phyloP scores from a whole-genome alignment of 30 jellyfish, hydroid and myxozoan genomes.

The Chrysaora quinquecirrha region DNA sequence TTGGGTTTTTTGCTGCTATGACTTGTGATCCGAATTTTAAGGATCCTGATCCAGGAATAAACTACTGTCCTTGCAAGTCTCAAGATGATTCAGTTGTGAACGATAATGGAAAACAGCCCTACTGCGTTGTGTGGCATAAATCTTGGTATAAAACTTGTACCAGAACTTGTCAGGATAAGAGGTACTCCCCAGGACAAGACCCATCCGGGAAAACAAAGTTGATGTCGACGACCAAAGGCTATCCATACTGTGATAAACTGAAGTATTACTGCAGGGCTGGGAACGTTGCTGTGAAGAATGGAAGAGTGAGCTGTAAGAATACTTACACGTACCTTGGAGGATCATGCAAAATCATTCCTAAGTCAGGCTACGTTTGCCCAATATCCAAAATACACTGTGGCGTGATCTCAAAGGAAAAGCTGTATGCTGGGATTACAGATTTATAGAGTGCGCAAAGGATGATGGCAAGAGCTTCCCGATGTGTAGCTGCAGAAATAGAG shows the following conservation, averaged over 20 bases:
- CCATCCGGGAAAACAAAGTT: conserved; percentile 10
- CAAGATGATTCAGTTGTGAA: background rate
- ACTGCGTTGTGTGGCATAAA: conserved; percentile 25
- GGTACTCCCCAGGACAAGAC: conserved; percentile 7
- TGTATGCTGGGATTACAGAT: conserved; percentile 26
- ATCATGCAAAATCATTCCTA: background rate
- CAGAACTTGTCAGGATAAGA: conserved; percentile 14
- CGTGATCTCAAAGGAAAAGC: conserved; percentile 3
- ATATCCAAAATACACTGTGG: conserved; percentile 11
- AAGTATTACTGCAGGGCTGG: conserved; percentile 3
- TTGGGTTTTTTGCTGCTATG: conserved; percentile 16
- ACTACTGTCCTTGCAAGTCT: conserved; percentile 15
- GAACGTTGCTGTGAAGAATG: conserved; percentile 21
- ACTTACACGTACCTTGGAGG: conserved; percentile 9
- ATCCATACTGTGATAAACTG: conserved; percentile 15
- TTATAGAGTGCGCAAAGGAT: conserved; percentile 15
- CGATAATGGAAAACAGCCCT: conserved; percentile 1
- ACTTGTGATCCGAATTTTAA: conserved; percentile 17
- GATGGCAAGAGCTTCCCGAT: conserved; percentile 3
- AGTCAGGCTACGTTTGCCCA: conserved; percentile 9
- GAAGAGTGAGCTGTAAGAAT: background rate
- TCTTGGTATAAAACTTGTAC: conserved; percentile 1
- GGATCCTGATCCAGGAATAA: conserved; percentile 21
- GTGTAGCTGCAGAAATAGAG: conserved; percentile 18
- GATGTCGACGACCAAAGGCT: background rate